Conservation (phyloP, 2,888 invertebrate species). For the Apodemia zela region DNA sequence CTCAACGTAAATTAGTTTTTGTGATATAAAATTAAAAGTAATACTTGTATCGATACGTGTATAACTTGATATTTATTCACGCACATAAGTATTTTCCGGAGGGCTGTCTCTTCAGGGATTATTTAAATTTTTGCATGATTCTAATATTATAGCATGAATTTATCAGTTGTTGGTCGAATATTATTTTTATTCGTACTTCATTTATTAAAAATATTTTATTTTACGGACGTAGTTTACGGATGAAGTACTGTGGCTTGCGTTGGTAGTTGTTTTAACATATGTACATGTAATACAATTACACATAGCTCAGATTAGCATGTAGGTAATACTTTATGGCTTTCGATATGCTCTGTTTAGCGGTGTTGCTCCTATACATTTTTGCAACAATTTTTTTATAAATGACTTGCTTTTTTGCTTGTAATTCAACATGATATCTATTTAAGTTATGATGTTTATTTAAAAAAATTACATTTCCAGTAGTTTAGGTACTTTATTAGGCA, state of each 20-base stretch:
- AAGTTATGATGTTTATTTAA: background rate
- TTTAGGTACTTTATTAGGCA: background rate
- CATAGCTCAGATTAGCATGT: conserved; percentile 74
- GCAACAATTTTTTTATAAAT: conserved; percentile 57
- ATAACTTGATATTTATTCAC: background rate
- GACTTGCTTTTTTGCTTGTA: conserved; percentile 49
- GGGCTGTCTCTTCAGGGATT: conserved; percentile 70
- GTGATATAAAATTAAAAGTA: background rate
- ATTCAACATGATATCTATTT: conserved; percentile 11
- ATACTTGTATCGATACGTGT: background rate
- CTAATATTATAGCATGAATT: conserved; percentile 32
- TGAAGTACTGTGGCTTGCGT: conserved; percentile 60
- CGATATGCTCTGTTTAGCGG: conserved; percentile 70
- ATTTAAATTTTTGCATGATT: conserved; percentile 51
- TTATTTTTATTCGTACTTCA: conserved; percentile 1
- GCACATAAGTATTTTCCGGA: conserved; percentile 46
- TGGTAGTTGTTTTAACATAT: conserved; percentile 61
- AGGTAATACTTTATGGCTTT: conserved; percentile 71
- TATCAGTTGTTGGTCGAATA: background rate
- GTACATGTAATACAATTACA: conserved; percentile 54
- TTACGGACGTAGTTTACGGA: conserved; percentile 48
- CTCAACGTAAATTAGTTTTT: conserved; percentile 2
- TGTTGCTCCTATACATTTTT: conserved; percentile 67
- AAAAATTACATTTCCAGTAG: background rate
- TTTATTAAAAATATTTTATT: conserved; percentile 19